Base-by-base conservation (phyloP, 2,113 vertebrate genomes). In the Hylia prasina region DNA sequence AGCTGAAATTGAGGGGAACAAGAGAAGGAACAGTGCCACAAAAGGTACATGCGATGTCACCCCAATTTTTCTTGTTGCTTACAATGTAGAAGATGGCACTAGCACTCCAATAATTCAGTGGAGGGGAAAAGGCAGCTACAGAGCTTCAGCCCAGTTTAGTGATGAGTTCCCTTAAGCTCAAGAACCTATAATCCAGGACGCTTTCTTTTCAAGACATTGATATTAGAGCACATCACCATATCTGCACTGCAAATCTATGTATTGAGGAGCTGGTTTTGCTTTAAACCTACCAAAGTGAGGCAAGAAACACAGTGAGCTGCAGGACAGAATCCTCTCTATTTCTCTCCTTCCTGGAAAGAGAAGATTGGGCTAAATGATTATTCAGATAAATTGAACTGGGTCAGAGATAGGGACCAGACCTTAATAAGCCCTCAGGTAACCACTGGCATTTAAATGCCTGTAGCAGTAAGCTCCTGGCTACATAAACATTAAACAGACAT, bases 391-490 rank as follows among this genome's bases (percentile, higher is more conserved):
- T 13, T 50, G 56, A 89, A 60, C 57, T 28, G 16, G 61, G 31
- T 28, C 23, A 66, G 35, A 92, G 64, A 60, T 27, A 76, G 39
- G 42, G 33, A 76, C 33, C 13, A 44, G 64, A 65, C n/a, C 51
- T 51, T 6, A 63, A n/a, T 8, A 66, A 68, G 54, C 65, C 61
- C 45, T 82, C 30, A 66, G 58, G 82, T 79, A 89, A 50, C 17
- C n/a, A 30, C 24, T 44, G 40, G 37, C 48, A 82, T 64, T 86
- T 82, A 60, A 89, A 94, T 24, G 39, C 16, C 58, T 35, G 39
- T 24, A 69, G 79, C 87, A 42, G 45, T 42, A 64, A 84, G 37
- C n/a, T 96, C 69, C 23, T 60, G 63, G 50, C 39, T 87, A 69
- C 40, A 16, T 0, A 15, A 69, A 44, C 44, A 69, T 33, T 48